Evolutionary conservation across 2,113 vertebrate genomes (phyloP).

Genomic region (Brachyhypopomus occidentalis): DNA sequence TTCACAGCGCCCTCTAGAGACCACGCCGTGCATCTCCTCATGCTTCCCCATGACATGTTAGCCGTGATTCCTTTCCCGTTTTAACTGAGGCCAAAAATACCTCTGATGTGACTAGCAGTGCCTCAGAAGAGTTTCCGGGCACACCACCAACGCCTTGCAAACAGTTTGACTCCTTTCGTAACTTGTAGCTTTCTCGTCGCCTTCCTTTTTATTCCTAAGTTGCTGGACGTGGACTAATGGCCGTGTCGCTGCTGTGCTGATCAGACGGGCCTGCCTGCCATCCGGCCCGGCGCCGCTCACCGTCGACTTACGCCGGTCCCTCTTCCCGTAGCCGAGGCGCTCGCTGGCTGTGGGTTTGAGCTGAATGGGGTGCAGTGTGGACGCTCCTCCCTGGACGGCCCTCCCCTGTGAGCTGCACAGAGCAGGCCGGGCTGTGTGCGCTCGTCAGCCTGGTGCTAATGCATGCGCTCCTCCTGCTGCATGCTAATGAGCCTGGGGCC

Average conservation of each 20-base stretch:
- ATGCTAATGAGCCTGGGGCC: slow-evolving; percentile 69
- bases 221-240: not conserved
- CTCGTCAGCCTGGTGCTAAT: slow-evolving; percentile 77
- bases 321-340: slow-evolving; percentile 26
- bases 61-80: not conserved
- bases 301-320: slow-evolving; percentile 36
- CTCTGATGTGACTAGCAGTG: not conserved
- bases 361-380: slow-evolving; percentile 3
- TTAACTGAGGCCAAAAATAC: slow-evolving; percentile 20
- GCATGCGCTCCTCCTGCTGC: slow-evolving; percentile 73
- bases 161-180: not conserved
- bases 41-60: not conserved
- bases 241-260: slow-evolving; percentile 13
- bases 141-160: not conserved
- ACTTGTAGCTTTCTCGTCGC: not conserved
- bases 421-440: slow-evolving; percentile 66
- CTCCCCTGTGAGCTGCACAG: slow-evolving; percentile 67
- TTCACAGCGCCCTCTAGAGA: slow-evolving; percentile 53
- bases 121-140: slow-evolving; percentile 2
- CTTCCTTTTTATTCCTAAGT: not conserved
- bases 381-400: slow-evolving; percentile 44
- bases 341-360: slow-evolving; percentile 55
- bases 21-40: not conserved
- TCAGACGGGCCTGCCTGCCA: slow-evolving; percentile 19
- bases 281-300: slow-evolving; percentile 39